These are phyloP conservation scores for Crenuchus spilurus DNA, from an alignment of 2,797 vertebrate genomes.

Conservation along the genomic window DNA sequence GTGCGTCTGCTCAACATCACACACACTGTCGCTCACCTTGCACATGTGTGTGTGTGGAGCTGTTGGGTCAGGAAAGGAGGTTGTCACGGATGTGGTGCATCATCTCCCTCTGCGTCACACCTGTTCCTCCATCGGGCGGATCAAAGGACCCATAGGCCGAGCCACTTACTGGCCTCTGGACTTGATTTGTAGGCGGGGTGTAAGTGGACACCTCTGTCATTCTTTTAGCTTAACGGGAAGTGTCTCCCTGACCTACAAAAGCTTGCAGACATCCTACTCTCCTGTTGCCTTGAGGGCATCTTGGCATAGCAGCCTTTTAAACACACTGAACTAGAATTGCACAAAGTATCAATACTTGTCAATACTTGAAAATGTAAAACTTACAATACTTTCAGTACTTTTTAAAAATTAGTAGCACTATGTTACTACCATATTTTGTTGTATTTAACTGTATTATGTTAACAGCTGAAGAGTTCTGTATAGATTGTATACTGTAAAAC, in stretches of 20 bases:
- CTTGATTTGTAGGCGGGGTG: neutral
- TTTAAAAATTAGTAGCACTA: no score
- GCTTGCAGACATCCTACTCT: slow-evolving; percentile 9
- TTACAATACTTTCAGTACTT: no score
- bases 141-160: neutral
- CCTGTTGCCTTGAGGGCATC: neutral
- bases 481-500: no score
- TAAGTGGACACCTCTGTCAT: neutral
- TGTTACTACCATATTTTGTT: no score
- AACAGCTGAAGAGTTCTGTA: no score
- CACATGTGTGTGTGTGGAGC: neutral
- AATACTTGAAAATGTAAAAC: no score
- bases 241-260: slow-evolving; percentile 26
- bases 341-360: neutral
- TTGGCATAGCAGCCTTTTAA: neutral
- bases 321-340: neutral
- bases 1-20: slow-evolving; percentile 7
- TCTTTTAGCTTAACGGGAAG: slow-evolving; percentile 20
- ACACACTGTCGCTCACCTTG: neutral
- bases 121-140: neutral
- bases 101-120: neutral
- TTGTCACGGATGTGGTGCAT: neutral
- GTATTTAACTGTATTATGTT: no score
- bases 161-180: neutral
- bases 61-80: neutral